phyloP scores from a whole-genome alignment of 2,797 vertebrate species.

The Xenentodon cancila region DNA sequence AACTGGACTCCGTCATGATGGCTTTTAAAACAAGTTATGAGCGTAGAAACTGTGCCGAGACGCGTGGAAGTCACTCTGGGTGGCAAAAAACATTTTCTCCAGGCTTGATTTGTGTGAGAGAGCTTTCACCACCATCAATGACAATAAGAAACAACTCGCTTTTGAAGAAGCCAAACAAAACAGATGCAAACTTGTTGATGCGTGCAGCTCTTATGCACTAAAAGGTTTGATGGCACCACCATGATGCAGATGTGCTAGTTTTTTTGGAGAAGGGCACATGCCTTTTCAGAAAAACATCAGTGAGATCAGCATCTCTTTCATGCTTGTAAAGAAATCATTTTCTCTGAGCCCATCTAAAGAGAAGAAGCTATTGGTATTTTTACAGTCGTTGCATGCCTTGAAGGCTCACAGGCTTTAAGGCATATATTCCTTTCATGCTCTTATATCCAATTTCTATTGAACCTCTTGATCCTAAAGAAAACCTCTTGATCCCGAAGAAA shows the following conservation, averaged over 20 bases:
- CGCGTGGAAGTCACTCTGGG: constrained; percentile 35
- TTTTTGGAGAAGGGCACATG: constrained; percentile 15
- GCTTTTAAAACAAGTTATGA: constrained; percentile 61
- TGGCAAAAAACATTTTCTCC: constrained; percentile 17
- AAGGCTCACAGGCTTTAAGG: constrained; percentile 18
- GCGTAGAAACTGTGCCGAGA: constrained; percentile 4
- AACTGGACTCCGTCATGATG: constrained; percentile 33
- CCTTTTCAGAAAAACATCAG: constrained; percentile 32
- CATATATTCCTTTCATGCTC: constrained; percentile 16
- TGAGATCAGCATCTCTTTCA: constrained; percentile 45
- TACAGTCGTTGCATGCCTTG: constrained; percentile 25
- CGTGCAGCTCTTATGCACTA: not conserved
- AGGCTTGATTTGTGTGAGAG: constrained; percentile 9
- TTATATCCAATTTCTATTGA: not conserved
- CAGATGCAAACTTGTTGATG: not conserved
- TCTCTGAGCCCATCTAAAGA: constrained; percentile 31
- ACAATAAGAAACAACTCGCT: not conserved
- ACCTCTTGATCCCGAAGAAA: not conserved
- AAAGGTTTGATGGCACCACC: constrained; percentile 19
- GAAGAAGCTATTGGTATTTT: constrained; percentile 18
- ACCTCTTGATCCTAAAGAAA: not conserved
- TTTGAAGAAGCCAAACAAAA: not conserved
- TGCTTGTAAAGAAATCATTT: constrained; percentile 43
- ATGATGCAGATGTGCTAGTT: constrained; percentile 12
- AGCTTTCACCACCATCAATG: constrained; percentile 11